These are phyloP conservation scores for Boulengeromyrus knoepffleri DNA, from an alignment of 2,113 vertebrate genomes.

Conservation along the genomic window DNA sequence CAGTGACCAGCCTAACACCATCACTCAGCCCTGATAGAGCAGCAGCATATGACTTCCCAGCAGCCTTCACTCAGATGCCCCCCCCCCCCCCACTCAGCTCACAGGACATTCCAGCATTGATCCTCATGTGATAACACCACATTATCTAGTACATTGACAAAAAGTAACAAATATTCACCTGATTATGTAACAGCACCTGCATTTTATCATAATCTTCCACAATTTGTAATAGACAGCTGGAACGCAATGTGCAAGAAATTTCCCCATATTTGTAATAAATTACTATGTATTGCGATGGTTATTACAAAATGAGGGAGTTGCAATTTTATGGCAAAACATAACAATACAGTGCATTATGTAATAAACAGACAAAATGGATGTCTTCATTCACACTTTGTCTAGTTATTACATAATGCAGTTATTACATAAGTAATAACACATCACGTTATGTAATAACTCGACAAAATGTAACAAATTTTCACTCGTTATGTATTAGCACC, in stretches of 20 bases:
- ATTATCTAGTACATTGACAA: neutral
- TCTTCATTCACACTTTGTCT: neutral
- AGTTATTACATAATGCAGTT: neutral
- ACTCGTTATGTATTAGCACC: neutral
- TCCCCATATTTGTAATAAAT: neutral
- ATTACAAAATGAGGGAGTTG: neutral
- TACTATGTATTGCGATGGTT: neutral
- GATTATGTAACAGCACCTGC: no score
- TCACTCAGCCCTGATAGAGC: neutral
- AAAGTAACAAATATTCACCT: neutral
- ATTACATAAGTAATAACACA: neutral
- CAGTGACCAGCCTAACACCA: neutral
- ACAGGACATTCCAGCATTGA: neutral
- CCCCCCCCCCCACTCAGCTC: neutral
- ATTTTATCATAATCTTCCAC: neutral
- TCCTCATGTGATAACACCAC: neutral
- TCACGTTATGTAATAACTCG: neutral
- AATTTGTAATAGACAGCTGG: neutral
- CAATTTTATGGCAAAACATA: neutral
- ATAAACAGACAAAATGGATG: neutral
- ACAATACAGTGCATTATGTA: neutral
- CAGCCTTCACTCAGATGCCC: neutral
- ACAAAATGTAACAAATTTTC: neutral
- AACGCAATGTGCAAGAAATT: neutral
- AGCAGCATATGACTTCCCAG: neutral